A percentile compares a stretch with the other conserved stretches of the same genome.
Evolutionary conservation across 1,140 invertebrate genomes (phyloP).

Genomic region (Coelopa frigida): DNA sequence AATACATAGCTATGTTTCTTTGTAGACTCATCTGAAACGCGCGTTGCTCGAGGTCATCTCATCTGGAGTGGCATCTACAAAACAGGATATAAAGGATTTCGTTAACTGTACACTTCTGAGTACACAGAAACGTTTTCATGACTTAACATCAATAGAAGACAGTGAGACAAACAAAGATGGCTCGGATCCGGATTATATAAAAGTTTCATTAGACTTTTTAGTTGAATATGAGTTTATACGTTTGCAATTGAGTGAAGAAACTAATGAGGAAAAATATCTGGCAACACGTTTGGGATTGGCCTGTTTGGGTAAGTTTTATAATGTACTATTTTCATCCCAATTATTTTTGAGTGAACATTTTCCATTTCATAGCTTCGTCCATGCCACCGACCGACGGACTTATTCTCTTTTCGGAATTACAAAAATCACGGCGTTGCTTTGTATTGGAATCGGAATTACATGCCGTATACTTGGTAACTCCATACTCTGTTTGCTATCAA

Average conservation of each 20-base stretch:
- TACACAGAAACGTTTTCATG: constrained; percentile 26
- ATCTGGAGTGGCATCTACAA: constrained; percentile 70
- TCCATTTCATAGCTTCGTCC: constrained; percentile 60
- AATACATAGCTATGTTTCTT: constrained; percentile 3
- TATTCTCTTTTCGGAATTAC: constrained; percentile 80
- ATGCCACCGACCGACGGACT: constrained; percentile 88
- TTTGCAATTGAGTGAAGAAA: constrained; percentile 46
- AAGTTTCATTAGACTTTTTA: constrained; percentile 46
- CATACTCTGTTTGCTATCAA: constrained; percentile 71
- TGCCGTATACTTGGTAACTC: constrained; percentile 88
- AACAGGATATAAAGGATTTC: constrained; percentile 69
- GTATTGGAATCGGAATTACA: constrained; percentile 93
- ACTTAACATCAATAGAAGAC: constrained; percentile 21
- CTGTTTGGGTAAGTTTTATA: constrained; percentile 53
- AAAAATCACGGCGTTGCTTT: constrained; percentile 81
- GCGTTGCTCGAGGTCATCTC: constrained; percentile 78
- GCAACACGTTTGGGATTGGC: constrained; percentile 85
- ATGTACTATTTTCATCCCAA: not conserved
- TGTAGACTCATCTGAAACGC: constrained; percentile 49
- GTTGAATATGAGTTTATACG: constrained; percentile 54
- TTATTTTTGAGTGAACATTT: not conserved
- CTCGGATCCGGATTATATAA: constrained; percentile 14
- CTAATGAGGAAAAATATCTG: constrained; percentile 53
- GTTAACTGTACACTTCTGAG: constrained; percentile 68
- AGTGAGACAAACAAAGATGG: constrained; percentile 19